Evolutionary conservation across 2,888 invertebrate genomes (phyloP).

Genomic region (Morpho achilles): DNA sequence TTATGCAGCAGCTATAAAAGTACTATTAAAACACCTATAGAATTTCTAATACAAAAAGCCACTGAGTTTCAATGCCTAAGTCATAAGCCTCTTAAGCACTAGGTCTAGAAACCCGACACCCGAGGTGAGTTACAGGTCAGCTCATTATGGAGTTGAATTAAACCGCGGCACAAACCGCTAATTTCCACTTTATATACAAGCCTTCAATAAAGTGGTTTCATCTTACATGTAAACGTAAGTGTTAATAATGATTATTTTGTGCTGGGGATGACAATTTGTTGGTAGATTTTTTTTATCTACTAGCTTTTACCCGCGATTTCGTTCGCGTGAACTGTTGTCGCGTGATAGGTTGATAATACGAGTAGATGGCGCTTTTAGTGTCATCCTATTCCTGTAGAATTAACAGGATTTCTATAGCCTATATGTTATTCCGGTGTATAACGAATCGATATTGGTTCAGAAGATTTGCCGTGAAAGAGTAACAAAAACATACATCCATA

Average conservation of each 20-base stretch:
- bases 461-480: no score
- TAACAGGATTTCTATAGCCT: no score
- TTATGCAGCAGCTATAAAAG: constrained; percentile 1
- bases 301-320: no score
- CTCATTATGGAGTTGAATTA: constrained; percentile 19
- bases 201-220: constrained; percentile 2
- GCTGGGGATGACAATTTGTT: neutral
- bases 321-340: no score
- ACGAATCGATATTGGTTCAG: no score
- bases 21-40: constrained; percentile 3
- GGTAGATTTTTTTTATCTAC: no score
- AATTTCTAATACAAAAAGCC: constrained; percentile 6
- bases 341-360: no score
- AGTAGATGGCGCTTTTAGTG: no score
- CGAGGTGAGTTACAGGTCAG: constrained; percentile 21
- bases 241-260: neutral
- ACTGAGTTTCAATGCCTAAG: constrained; percentile 16
- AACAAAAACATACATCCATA: no score
- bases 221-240: neutral
- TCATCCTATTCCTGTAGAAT: no score
- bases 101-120: constrained; percentile 24
- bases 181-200: constrained; percentile 7
- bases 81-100: constrained; percentile 16
- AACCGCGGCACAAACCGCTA: constrained; percentile 16
- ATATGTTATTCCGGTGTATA: no score